Base-by-base conservation (phyloP, 92 coral and sea anemone species). In the Parazoanthus swiftii region DNA sequence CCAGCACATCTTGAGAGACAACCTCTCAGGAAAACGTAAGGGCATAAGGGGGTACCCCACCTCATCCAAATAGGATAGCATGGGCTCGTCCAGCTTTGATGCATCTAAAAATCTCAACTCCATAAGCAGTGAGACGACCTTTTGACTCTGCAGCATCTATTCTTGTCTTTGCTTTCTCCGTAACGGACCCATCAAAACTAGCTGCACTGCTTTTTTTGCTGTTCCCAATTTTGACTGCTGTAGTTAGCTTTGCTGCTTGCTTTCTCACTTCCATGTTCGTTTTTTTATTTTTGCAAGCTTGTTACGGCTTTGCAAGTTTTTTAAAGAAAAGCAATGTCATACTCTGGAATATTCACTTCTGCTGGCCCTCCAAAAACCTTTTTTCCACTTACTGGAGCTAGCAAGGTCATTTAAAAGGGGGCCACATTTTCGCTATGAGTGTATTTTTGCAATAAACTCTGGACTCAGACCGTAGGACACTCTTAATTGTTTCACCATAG, bases 241-340 rank as follows among this genome's bases (percentile, higher is more conserved):
- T 76, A 76, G 80, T 76, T 56, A 76, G 80, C 80, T 76, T 76
- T 76, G 80, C 80, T 76, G 80, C 80, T 76, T 76, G 56, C 5
- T 77, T 88, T 44, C 93, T 38, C 8, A 88, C 66, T 54, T 44
- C 36, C 11, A 63, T 46, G 77, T 88, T 91, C 26, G 23, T 71
- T 76, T 83, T 91, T 83, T 82, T 90, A 33, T 59, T 71, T 71
- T 91, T 88, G 82, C 83, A 77, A 42, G 66, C 74, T 63, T 80
- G 29, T 39, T 86, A 85, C 16, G 42, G 59, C 21, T 23, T 78
- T n/a, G 63, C 36, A 43, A 78, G 59, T 21, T 23, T 43, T 44
- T 78, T 44, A 29, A 78, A 29, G 66, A 78, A 46, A 74, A 10
- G 38, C 16, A 74, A 76, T 51, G 59, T 76, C 80, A 39, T 76